Conservation (phyloP, 2,113 vertebrate species). For the Lamprologus tigripictilis region DNA sequence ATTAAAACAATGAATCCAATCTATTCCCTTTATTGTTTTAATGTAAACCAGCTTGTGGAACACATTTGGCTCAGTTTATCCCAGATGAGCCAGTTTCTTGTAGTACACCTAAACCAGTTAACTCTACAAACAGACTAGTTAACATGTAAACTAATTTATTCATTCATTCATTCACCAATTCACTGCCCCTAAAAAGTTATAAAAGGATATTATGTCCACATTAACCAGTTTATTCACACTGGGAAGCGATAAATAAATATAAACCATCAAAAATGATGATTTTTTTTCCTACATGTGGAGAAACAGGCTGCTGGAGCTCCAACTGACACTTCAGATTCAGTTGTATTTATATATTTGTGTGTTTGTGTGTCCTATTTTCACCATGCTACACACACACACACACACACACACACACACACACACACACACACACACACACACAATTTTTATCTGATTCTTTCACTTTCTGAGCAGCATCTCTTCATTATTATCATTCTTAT, state of each 20-base stretch:
- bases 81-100: not conserved
- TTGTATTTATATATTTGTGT: not conserved
- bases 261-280: not conserved
- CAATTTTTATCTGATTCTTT: not conserved
- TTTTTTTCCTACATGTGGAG: not conserved
- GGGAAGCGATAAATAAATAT: not conserved
- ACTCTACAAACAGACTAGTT: not conserved
- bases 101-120: not conserved
- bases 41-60: not conserved
- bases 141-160: not conserved
- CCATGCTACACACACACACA: not conserved
- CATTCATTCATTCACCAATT: not conserved
- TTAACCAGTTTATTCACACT: not conserved
- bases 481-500: not conserved
- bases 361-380: slow-evolving; percentile 9
- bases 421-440: too few relatives aligned
- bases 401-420: not conserved
- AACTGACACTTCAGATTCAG: not conserved
- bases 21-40: not conserved
- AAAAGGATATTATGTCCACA: not conserved
- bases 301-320: not conserved
- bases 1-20: not conserved
- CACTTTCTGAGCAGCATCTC: not conserved
- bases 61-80: not conserved
- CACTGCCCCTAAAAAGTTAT: not conserved